These are phyloP conservation scores for Rhorus exstirpatorius DNA, from an alignment of 2,888 invertebrate species.

Conservation along the genomic window DNA sequence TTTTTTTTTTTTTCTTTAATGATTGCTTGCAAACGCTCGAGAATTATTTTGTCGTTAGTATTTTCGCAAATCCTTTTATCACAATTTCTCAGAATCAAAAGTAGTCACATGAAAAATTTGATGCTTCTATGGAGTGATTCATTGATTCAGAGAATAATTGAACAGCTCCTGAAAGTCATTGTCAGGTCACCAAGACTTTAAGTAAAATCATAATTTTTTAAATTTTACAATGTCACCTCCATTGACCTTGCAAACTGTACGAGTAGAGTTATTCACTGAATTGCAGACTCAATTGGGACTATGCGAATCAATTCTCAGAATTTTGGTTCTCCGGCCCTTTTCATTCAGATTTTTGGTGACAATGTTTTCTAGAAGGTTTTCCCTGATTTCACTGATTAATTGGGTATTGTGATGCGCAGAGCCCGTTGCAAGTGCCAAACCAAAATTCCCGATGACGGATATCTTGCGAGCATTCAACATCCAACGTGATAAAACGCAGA, in stretches of 20 bases:
- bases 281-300: too few relatives aligned
- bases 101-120: not conserved
- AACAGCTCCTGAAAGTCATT: not conserved
- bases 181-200: not conserved
- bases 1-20: too few relatives aligned
- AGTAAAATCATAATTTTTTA: not conserved
- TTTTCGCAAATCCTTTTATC: not conserved
- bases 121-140: not conserved
- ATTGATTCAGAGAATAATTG: not conserved
- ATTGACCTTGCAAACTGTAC: not conserved
- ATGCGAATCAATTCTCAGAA: too few relatives aligned
- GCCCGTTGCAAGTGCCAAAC: conserved; percentile 91
- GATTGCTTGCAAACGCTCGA: not conserved
- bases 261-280: not conserved
- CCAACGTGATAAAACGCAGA: conserved; percentile 83
- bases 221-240: not conserved
- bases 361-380: too few relatives aligned
- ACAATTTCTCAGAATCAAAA: not conserved
- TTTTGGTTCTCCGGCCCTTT: too few relatives aligned
- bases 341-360: too few relatives aligned
- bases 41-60: not conserved
- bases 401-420: conserved; percentile 85
- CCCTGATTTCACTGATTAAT: not conserved
- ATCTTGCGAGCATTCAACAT: conserved; percentile 82
- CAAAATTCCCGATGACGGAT: conserved; percentile 82